A percentile compares a stretch with the other conserved stretches of the same genome.
phyloP scores from a whole-genome alignment of 2,888 invertebrate genomes.

The Philaethria dido region DNA sequence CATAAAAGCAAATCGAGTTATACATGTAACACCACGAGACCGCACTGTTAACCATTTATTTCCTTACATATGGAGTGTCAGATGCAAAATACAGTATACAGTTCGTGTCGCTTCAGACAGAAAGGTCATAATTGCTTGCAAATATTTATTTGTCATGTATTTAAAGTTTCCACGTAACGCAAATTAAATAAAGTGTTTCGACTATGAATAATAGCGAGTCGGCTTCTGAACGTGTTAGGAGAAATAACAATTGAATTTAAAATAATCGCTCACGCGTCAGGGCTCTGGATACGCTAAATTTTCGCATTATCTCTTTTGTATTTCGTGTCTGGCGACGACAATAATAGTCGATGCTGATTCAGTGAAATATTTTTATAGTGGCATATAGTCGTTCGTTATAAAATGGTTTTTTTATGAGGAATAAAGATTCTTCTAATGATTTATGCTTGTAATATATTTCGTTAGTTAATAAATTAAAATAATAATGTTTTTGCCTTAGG shows the following conservation, averaged over 20 bases:
- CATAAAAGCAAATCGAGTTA: conserved; percentile 79
- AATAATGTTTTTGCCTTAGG: too few relatives aligned
- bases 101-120: conserved; percentile 15
- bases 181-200: conserved; percentile 78
- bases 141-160: conserved; percentile 28
- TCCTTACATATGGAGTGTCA: conserved; percentile 62
- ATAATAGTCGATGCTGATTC: neutral
- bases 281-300: conserved; percentile 44
- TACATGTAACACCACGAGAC: conserved; percentile 66
- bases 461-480: too few relatives aligned
- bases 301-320: conserved; percentile 18
- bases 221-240: conserved; percentile 45
- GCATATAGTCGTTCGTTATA: neutral
- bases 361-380: neutral
- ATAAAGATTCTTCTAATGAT: neutral
- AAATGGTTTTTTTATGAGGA: neutral
- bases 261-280: conserved; percentile 49
- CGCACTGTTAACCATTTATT: conserved; percentile 73
- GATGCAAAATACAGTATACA: conserved; percentile 3
- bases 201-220: conserved; percentile 63
- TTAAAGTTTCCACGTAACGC: conserved; percentile 65
- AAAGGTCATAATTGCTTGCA: conserved; percentile 29
- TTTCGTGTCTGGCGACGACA: conserved; percentile 15
- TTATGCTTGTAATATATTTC: too few relatives aligned
- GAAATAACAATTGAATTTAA: conserved; percentile 44